Evolutionary conservation across 1,140 invertebrate species (phyloP).

Genomic region (Chymomyza costata): DNA sequence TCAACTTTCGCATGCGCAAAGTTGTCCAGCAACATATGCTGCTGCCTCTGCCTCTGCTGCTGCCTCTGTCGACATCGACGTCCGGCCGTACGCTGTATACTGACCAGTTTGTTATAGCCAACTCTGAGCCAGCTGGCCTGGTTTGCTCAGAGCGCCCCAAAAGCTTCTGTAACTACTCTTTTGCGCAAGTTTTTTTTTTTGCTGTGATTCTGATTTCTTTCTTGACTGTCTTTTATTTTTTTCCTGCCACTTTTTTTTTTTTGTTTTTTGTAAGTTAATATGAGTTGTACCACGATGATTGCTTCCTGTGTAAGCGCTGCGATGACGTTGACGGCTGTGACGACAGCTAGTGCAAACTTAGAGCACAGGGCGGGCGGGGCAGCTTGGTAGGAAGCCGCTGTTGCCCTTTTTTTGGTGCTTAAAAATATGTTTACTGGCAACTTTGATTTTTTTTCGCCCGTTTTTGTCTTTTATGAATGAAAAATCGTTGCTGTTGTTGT

Average conservation of each 20-base stretch:
- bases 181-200: slow-evolving; percentile 68
- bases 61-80: too few species aligned
- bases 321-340: slow-evolving; percentile 43
- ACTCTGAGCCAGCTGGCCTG: slow-evolving; percentile 38
- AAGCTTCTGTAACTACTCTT: background rate
- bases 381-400: too few species aligned
- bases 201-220: slow-evolving; percentile 47
- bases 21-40: slow-evolving; percentile 59
- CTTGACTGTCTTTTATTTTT: slow-evolving; percentile 15
- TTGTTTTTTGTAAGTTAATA: slow-evolving; percentile 64
- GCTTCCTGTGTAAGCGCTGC: slow-evolving; percentile 58
- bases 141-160: background rate
- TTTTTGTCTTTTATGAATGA: slow-evolving; percentile 59
- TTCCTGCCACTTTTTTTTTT: slow-evolving; percentile 37
- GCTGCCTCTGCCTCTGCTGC: slow-evolving; percentile 21
- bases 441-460: slow-evolving; percentile 18
- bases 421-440: slow-evolving; percentile 45
- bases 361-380: too few species aligned
- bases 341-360: too few species aligned
- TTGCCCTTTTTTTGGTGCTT: too few species aligned
- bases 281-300: slow-evolving; percentile 72
- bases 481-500: slow-evolving; percentile 45
- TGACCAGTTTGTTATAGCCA: too few species aligned
- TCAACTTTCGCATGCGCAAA: slow-evolving; percentile 70
- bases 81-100: too few species aligned